Evolutionary conservation across 2,888 invertebrate genomes (phyloP).

Genomic region (Agriopis aurantiaria): DNA sequence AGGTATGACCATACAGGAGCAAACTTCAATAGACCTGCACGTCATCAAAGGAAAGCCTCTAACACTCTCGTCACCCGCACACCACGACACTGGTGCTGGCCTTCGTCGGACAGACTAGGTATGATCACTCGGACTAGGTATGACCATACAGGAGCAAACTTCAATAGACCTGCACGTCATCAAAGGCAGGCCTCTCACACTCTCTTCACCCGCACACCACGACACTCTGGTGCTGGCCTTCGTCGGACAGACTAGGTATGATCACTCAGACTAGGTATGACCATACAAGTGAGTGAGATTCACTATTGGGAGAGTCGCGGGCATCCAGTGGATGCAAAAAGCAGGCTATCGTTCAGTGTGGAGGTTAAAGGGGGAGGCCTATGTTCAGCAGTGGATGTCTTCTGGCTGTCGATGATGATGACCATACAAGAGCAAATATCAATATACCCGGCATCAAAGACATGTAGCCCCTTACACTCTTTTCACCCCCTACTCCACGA

Average conservation of each 20-base stretch:
- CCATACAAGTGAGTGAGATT: no score
- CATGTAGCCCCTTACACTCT: constrained; percentile 92
- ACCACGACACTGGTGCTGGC: constrained; percentile 98
- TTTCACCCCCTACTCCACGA: constrained; percentile 91
- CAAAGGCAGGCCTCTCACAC: constrained; percentile 95
- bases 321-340: no score
- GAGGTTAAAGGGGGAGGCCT: no score
- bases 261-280: neutral
- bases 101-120: constrained; percentile 89
- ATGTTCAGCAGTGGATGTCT: no score
- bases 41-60: constrained; percentile 99
- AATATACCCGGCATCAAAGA: constrained; percentile 98
- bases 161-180: constrained; percentile 98
- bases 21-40: constrained; percentile 98
- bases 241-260: constrained; percentile 83
- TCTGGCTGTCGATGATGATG: no score
- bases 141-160: constrained; percentile 87
- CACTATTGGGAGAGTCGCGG: no score
- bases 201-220: constrained; percentile 89
- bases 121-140: neutral
- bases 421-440: constrained; percentile 89
- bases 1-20: constrained; percentile 84
- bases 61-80: constrained; percentile 75
- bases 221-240: constrained; percentile 99
- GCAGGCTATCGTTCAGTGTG: no score